Evolutionary conservation across 2,113 vertebrate species (phyloP).

Genomic region (Thamnaconus septentrionalis): DNA sequence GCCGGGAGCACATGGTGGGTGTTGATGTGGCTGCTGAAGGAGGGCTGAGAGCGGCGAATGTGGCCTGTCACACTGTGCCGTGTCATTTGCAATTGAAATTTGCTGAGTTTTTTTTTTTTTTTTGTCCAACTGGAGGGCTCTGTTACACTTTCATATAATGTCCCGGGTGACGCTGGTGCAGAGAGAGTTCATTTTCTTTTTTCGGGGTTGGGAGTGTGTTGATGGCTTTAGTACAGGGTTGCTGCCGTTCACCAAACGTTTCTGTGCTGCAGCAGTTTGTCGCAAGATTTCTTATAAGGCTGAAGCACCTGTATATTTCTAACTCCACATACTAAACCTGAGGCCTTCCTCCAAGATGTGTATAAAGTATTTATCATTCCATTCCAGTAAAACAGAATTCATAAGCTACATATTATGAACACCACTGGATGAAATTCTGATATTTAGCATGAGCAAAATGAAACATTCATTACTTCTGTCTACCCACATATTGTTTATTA

Average conservation of each 20-base stretch:
- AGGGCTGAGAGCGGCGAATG: conserved; percentile 51
- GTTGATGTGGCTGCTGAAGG: conserved; percentile 58
- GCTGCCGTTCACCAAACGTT: not conserved
- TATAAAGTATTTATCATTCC: too few relatives aligned
- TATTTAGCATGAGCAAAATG: too few relatives aligned
- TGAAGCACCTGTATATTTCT: too few relatives aligned
- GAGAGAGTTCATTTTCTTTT: not conserved
- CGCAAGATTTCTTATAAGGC: not conserved
- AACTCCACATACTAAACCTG: too few relatives aligned
- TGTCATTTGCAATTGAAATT: conserved; percentile 44
- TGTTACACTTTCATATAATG: conserved; percentile 5
- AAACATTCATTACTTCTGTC: too few relatives aligned
- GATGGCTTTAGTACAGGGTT: not conserved
- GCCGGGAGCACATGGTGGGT: conserved; percentile 55
- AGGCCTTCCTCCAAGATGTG: too few relatives aligned
- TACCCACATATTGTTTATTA: too few relatives aligned
- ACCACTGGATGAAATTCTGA: too few relatives aligned
- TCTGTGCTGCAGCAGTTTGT: conserved; percentile 8
- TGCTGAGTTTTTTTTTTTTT: conserved; percentile 4
- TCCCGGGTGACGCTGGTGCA: not conserved
- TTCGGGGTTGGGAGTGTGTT: not conserved
- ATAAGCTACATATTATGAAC: too few relatives aligned
- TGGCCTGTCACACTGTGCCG: conserved; percentile 42
- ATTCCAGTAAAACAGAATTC: too few relatives aligned
- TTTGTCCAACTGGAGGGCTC: not conserved